Evolutionary conservation across 2,113 vertebrate species (phyloP).

Genomic region (Mustela nigripes): DNA sequence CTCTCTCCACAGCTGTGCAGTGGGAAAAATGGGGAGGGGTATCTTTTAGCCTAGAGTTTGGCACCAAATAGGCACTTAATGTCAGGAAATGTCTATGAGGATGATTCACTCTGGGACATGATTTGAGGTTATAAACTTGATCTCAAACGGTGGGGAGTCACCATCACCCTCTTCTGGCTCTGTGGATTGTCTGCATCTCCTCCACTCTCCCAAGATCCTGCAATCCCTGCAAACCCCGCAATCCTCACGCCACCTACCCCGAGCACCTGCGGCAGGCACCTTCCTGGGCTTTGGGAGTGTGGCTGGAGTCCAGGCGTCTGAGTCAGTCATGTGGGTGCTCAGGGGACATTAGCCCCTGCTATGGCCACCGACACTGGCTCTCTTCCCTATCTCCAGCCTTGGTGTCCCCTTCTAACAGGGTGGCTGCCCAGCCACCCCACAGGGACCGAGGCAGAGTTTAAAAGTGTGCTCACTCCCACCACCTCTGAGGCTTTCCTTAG

Average conservation of each 20-base stretch:
- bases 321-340: rapidly evolving
- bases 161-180: neutral
- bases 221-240: no score
- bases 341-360: neutral
- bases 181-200: neutral
- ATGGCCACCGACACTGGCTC: neutral
- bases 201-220: no score
- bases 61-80: neutral
- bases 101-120: neutral
- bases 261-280: neutral
- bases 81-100: neutral
- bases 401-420: neutral
- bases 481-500: neutral
- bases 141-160: rapidly evolving
- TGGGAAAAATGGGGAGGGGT: neutral
- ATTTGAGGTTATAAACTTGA: neutral
- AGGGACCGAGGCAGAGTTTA: neutral
- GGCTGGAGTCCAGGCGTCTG: neutral
- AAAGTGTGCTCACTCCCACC: neutral
- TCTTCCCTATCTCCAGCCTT: neutral
- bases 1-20: neutral
- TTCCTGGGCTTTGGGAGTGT: neutral
- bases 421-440: neutral
- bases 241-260: neutral
- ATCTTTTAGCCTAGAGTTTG: neutral